Base-by-base conservation (phyloP, 2,797 vertebrate species). In the Microctenopoma steveboyesi region DNA sequence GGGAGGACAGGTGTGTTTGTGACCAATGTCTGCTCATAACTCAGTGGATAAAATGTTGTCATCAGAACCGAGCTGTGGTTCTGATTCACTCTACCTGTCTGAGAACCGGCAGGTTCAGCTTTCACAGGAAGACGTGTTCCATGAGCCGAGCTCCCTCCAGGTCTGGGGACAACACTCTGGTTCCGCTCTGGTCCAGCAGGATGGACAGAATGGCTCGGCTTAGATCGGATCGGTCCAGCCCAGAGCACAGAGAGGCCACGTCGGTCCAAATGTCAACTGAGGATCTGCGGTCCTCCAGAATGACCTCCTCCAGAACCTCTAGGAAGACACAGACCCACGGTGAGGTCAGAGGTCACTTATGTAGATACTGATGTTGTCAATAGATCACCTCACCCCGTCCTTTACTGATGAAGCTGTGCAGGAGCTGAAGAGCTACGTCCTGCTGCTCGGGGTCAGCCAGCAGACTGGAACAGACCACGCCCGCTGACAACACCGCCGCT, bases 121-220 rank as follows among this genome's bases (percentile, higher is more conserved):
- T n/a, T 88, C 91, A 95, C 88, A 93, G 87, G 73, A 92, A 94
- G 55, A 95, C 67, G 3, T 80, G 91, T 8, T 93, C 91, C 90
- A 91, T 90, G 70, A 94, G 81, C 60, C 68, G 59, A 28, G 78
- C 81, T 33, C 72, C 84, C 25, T 93, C 86, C 11, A 52, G 79
- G 52, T 79, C 84, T 0, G 80, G 55, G 1, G 64, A 84, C 76
- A 94, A 69, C 69, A 85, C 72, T 53, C 82, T 18, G 15, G 89
- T 87, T 62, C 90, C 91, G 45, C 72, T 85, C 79, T 92, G 90
- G 18, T 88, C 83, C 69, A 80, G 80, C 67, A 96, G 92, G 54
- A 92, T 33, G 0, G 81, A 85, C 53, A 86, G 57, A 22, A 96
- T 79, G 30, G 90, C 75, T 56, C 53, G 71, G 64, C 73, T 82